Percentiles rank a stretch among this genome's conserved stretches.
Conservation (phyloP, 1,140 invertebrate genomes). For the Zaprionus africanus region DNA sequence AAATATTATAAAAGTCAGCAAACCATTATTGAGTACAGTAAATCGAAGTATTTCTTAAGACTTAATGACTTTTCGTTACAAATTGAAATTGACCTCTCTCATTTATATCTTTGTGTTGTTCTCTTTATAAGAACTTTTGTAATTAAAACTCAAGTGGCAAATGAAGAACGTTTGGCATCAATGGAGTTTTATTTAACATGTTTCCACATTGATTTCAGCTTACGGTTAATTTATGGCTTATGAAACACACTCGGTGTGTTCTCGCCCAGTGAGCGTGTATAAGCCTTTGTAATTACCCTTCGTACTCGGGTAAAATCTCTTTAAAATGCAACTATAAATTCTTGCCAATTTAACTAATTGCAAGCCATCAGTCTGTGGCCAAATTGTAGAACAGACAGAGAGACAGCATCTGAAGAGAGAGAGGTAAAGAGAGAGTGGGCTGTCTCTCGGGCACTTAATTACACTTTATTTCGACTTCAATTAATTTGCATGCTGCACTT, state of each 20-base stretch:
- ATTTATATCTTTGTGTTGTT: background rate
- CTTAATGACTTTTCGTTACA: background rate
- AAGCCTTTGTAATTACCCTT: constrained; percentile 26
- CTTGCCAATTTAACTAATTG: constrained; percentile 47
- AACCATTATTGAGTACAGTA: too few species aligned
- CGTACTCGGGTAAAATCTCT: constrained; percentile 18
- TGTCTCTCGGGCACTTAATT: constrained; percentile 44
- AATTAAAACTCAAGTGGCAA: background rate
- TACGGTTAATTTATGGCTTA: constrained; percentile 25
- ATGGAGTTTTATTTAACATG: background rate
- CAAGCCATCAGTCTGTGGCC: constrained; percentile 26
- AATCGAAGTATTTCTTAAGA: too few species aligned
- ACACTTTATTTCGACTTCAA: constrained; percentile 49
- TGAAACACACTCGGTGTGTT: constrained; percentile 3
- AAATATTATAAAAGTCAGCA: too few species aligned
- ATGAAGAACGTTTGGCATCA: background rate
- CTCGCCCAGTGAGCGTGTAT: constrained; percentile 15
- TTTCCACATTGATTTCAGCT: constrained; percentile 18
- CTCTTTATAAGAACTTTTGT: background rate
- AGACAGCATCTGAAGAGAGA: background rate
- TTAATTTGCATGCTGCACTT: constrained; percentile 56
- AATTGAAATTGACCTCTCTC: background rate
- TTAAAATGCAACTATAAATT: constrained; percentile 31
- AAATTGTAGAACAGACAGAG: constrained; percentile 2
- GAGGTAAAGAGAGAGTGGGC: background rate